Percentiles rank a stretch among this genome's conserved stretches.
Evolutionary conservation across 1,140 invertebrate genomes (phyloP).

Genomic region (Cydia pomonella): DNA sequence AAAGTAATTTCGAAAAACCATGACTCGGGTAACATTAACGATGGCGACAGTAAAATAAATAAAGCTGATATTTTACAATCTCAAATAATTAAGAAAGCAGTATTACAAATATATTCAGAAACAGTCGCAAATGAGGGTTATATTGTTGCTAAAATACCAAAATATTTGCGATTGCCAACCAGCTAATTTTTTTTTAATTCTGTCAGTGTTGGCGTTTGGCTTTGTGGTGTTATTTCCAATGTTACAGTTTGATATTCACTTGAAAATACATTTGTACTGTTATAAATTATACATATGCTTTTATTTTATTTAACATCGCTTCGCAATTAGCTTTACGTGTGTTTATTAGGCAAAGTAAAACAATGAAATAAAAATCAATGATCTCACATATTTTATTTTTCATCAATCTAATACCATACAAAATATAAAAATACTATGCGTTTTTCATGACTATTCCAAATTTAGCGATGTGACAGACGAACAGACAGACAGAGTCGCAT

Average conservation of each 20-base stretch:
- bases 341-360: no score
- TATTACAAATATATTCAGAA: constrained; percentile 65
- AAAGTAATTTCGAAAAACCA: background rate
- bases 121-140: constrained; percentile 42
- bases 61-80: constrained; percentile 56
- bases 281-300: background rate
- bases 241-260: background rate
- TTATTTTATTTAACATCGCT: background rate
- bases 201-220: background rate
- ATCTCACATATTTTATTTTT: no score
- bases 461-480: no score
- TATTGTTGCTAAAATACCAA: constrained; percentile 57
- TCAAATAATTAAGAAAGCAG: constrained; percentile 66
- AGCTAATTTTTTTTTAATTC: background rate
- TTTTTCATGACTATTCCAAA: no score
- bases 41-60: constrained; percentile 29
- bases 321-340: background rate
- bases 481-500: no score
- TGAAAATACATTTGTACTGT: no score
- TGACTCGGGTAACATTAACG: background rate
- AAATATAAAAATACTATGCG: no score
- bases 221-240: background rate
- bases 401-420: no score
- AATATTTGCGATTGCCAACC: constrained; percentile 38
- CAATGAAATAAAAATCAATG: no score